phyloP scores from a whole-genome alignment of 2,888 invertebrate genomes.

The Phortica okadai region DNA sequence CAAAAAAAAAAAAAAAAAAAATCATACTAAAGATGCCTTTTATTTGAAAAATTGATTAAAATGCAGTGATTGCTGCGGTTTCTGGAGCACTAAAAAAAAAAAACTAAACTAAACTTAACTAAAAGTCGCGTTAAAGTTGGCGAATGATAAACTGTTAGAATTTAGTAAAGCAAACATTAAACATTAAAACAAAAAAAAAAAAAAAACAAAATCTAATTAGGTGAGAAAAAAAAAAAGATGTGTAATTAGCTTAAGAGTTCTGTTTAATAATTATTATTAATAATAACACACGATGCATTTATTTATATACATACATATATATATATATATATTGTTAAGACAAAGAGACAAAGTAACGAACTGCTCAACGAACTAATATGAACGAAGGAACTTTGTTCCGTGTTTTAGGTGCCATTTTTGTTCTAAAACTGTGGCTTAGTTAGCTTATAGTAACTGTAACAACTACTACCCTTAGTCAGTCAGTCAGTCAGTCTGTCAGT shows the following conservation, averaged over 20 bases:
- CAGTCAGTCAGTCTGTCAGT: constrained; percentile 2
- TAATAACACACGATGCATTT: background rate
- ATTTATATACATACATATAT: background rate
- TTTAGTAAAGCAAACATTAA: constrained; percentile 43
- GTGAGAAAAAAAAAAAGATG: background rate
- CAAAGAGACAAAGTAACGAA: constrained; percentile 43
- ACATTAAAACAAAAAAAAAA: constrained; percentile 31
- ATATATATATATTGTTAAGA: background rate
- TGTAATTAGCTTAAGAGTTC: constrained; percentile 37
- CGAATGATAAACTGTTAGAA: constrained; percentile 7
- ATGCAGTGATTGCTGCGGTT: constrained; percentile 32
- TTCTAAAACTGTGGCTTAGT: constrained; percentile 60
- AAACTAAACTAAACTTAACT: constrained; percentile 35
- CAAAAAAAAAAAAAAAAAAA: constrained; percentile 36
- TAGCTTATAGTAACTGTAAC: constrained; percentile 68
- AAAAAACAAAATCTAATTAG: constrained; percentile 57
- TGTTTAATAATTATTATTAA: background rate
- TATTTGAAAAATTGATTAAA: constrained; percentile 66
- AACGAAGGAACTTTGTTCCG: constrained; percentile 24
- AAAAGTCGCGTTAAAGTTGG: constrained; percentile 16
- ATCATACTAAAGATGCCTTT: constrained; percentile 69
- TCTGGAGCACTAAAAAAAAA: constrained; percentile 34
- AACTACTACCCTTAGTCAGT: constrained; percentile 6
- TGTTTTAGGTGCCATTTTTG: constrained; percentile 23
- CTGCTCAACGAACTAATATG: constrained; percentile 62